Conservation (phyloP, 2,113 vertebrate species). For the Columba livia region DNA sequence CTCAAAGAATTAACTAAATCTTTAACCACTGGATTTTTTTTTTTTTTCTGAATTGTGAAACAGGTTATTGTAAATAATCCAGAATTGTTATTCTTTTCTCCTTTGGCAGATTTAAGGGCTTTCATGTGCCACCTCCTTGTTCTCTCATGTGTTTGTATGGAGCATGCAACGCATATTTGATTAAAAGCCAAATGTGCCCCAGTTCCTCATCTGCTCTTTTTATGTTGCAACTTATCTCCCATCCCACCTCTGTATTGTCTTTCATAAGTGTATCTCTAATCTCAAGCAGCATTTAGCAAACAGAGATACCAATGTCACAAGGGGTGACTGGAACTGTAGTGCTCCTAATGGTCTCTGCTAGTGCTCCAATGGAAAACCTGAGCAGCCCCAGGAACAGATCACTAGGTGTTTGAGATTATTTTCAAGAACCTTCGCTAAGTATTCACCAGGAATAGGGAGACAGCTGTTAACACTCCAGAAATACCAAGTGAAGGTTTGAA, state of each 20-base stretch:
- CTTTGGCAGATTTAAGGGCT: conserved; percentile 48
- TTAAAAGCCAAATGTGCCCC: conserved; percentile 24
- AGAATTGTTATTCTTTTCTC: neutral
- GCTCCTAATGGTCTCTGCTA: neutral
- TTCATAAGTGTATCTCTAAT: conserved; percentile 21
- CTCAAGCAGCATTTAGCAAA: neutral
- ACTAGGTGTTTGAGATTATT: conserved; percentile 51
- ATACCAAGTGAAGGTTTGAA: conserved; percentile 56
- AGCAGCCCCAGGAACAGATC: conserved; percentile 12
- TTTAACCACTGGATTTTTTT: neutral
- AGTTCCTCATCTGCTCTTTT: conserved; percentile 41
- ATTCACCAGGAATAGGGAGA: conserved; percentile 61
- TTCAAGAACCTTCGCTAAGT: conserved; percentile 48
- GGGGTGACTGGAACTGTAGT: neutral
- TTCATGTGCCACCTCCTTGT: conserved; percentile 28
- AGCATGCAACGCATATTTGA: conserved; percentile 21
- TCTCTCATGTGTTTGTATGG: neutral
- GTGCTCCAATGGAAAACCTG: neutral
- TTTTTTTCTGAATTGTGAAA: neutral
- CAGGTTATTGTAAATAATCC: neutral
- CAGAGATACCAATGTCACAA: neutral
- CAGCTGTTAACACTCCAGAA: conserved; percentile 69
- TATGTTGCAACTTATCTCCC: neutral
- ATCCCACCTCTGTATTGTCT: conserved; percentile 53
- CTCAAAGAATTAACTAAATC: neutral